A percentile compares a stretch with the other conserved stretches of the same genome.
These are phyloP conservation scores for Pseudopodoces humilis DNA, from an alignment of 2,113 vertebrate species.

Conservation along the genomic window DNA sequence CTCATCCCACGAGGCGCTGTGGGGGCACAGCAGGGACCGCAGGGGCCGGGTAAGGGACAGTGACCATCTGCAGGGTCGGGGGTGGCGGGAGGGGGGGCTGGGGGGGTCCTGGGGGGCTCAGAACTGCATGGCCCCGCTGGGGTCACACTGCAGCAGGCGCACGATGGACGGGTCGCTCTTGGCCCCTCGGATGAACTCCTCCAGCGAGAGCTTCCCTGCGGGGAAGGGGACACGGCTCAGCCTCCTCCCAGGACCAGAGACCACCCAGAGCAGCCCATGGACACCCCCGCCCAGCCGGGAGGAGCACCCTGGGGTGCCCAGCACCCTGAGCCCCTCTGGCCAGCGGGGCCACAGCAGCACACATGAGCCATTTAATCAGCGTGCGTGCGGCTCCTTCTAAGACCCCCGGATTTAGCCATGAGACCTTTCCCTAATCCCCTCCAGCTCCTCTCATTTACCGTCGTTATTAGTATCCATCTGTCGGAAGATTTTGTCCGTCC, in stretches of 20 bases:
- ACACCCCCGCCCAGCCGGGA: rapidly evolving
- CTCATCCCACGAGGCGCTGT: neutral
- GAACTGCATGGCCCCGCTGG: conserved; percentile 94
- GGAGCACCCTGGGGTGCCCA: neutral
- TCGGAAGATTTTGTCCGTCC: conserved; percentile 99
- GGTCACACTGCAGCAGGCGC: conserved; percentile 97
- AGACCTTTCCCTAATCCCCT: conserved; percentile 56
- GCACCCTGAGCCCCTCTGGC: neutral
- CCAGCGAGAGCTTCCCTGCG: conserved; percentile 93
- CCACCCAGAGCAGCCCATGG: rapidly evolving
- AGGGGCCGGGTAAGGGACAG: neutral
- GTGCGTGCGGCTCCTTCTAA: neutral
- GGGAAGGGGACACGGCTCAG: neutral
- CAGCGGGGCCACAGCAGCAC: rapidly evolving
- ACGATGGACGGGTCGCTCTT: conserved; percentile 99
- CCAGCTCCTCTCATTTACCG: conserved; percentile 78
- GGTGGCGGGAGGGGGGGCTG: neutral
- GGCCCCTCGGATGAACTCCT: conserved; percentile 98
- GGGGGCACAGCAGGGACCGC: neutral
- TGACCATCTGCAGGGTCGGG: neutral
- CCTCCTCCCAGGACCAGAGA: rapidly evolving
- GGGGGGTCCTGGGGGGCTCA: conserved; percentile 53
- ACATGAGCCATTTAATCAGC: conserved; percentile 26
- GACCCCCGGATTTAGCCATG: conserved; percentile 41
- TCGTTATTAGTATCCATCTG: conserved; percentile 99